phyloP scores from a whole-genome alignment of 1,140 invertebrate genomes.

The Limonius californicus region DNA sequence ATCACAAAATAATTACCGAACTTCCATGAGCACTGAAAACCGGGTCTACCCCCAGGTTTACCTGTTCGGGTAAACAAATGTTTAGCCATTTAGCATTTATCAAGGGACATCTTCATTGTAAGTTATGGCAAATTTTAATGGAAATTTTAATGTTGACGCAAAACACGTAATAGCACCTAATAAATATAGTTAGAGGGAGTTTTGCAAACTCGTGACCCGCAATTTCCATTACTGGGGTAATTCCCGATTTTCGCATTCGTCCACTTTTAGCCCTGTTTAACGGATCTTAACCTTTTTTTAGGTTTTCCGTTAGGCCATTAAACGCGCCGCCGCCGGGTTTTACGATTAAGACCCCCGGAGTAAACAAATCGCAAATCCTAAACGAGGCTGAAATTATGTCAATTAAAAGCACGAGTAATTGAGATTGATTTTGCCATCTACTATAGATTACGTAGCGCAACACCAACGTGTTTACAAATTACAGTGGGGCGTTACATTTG shows the following conservation, averaged over 20 bases:
- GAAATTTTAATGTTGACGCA: not conserved
- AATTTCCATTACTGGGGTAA: not conserved
- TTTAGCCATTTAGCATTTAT: not conserved
- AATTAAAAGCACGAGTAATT: not conserved
- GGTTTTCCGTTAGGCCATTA: not conserved
- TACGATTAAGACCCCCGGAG: not conserved
- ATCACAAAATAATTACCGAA: not conserved
- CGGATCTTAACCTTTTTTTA: not conserved
- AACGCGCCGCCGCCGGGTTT: not conserved
- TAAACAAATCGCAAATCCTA: not conserved
- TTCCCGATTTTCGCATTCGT: not conserved
- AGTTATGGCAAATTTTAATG: not conserved
- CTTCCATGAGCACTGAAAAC: not conserved
- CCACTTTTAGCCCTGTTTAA: not conserved
- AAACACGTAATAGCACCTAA: not conserved
- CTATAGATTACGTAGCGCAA: not conserved
- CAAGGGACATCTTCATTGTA: not conserved
- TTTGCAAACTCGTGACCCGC: not conserved
- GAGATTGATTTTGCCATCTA: not conserved
- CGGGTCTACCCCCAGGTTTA: not conserved
- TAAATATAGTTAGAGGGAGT: not conserved
- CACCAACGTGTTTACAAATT: slow-evolving; percentile 1
- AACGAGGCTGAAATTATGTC: not conserved
- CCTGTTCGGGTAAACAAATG: not conserved
- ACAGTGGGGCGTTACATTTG: not conserved